Base-by-base conservation (phyloP, 2,888 invertebrate genomes). In the Hydropsyche betteni region DNA sequence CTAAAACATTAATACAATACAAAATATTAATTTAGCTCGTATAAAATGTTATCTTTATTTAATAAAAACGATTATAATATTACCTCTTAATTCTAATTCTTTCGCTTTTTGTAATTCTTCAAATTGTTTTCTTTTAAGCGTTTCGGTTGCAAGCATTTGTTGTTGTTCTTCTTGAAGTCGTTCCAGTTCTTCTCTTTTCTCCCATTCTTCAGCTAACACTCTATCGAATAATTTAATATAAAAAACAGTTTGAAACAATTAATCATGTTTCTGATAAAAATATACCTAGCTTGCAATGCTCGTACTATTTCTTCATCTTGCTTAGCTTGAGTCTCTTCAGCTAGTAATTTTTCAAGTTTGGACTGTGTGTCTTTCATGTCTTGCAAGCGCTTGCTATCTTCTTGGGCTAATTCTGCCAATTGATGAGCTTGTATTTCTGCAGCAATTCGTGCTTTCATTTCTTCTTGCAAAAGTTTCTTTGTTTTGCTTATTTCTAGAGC, bases 261-360 rank as follows among this genome's bases (percentile, higher is more conserved):
- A 12, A 36, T 64, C 34, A 44, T 8, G 24, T 64, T 36, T 55
- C 55, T 10, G 12, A 55, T 10, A 14, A 55, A 50, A 61, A 70
- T 36, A 16, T 61, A 87, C 87, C 92, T 87, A 0, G 92, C 92
- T 83, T 92, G 92, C 75, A 92, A 83, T 33, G 89, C 89, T 81
- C 92, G 85, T 0, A 92, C 92, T 77, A 94, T 93, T 88, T 95
- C 95, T 83, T 95, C 95, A 80, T 95, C 95, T 80, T 91, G 86
- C 81, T 94, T 93, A 0, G 95, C 94, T 83, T 94, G 94, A 0
- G 93, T 93, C 83, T 95, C 95, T 83, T 94, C 94, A 80, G 93
- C 92, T 12, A 95, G 83, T 3, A 94, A 84, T 78, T 88, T 87
- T 83, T 94, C 94, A 69, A 95, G 83, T 81, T 92, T 90, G 8